Base-by-base conservation (phyloP, 1,140 invertebrate species). In the Lethrus apterus region DNA sequence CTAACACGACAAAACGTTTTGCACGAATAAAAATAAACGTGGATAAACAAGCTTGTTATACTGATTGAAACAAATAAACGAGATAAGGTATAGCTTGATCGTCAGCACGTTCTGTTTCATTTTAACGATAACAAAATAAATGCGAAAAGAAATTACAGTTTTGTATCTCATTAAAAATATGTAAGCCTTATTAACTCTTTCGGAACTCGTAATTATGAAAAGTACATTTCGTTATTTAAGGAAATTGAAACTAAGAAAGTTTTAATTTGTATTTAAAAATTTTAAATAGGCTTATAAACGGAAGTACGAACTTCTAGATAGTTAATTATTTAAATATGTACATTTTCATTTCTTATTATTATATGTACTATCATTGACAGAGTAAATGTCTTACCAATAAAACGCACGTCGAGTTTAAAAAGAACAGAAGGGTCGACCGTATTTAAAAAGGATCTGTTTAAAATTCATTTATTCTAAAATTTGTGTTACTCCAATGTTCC, bases 261-360 rank as follows among this genome's bases (percentile, higher is more conserved):
- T 38, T 38, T 38, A 38, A 38, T 38, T 38, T 38, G 35, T 38
- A 21, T 23, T 38, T 38, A n/a, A n/a, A n/a, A n/a, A n/a, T n/a
- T n/a, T n/a, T n/a, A n/a, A n/a, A n/a, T n/a, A n/a, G n/a, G n/a
- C n/a, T n/a, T n/a, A n/a, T n/a, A n/a, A n/a, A n/a, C n/a, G n/a
- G n/a, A n/a, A n/a, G n/a, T n/a, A n/a, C n/a, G n/a, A n/a, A n/a
- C n/a, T n/a, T n/a, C n/a, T n/a, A n/a, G n/a, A n/a, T n/a, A n/a
- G n/a, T n/a, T n/a, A n/a, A n/a, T n/a, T n/a, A n/a, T n/a, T n/a
- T n/a, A n/a, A n/a, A n/a, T n/a, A n/a, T n/a, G n/a, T n/a, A n/a
- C n/a, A n/a, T n/a, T n/a, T n/a, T n/a, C n/a, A n/a, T n/a, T n/a
- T n/a, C n/a, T n/a, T n/a, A n/a, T n/a, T n/a, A n/a, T n/a, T n/a